Evolutionary conservation across 2,113 vertebrate genomes (phyloP).

Genomic region (Ceyx margarethae): DNA sequence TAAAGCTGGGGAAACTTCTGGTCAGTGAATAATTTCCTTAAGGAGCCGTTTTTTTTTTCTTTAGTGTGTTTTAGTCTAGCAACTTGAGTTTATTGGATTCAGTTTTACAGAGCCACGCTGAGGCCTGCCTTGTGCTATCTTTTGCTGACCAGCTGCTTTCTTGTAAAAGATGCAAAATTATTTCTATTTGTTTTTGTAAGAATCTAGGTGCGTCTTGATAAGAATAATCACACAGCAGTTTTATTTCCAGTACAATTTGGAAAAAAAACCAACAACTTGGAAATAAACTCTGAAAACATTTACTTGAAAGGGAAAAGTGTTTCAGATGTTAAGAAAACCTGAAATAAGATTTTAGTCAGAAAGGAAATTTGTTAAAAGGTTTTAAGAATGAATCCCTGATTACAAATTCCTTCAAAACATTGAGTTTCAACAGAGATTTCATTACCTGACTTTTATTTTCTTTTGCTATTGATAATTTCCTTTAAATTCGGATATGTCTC

Average conservation of each 20-base stretch:
- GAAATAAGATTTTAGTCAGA: background rate
- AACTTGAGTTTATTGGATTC: background rate
- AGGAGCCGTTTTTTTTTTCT: background rate
- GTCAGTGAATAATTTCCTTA: background rate
- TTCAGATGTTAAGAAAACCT: background rate
- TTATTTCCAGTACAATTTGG: background rate
- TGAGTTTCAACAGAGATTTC: conserved; percentile 23
- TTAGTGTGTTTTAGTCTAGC: background rate
- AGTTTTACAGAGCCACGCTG: background rate
- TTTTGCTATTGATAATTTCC: conserved; percentile 58
- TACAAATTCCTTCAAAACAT: conserved; percentile 26
- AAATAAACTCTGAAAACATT: background rate
- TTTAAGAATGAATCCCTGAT: conserved; percentile 3
- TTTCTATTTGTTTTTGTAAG: background rate
- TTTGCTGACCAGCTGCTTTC: background rate
- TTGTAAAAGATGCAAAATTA: background rate
- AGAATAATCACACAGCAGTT: background rate
- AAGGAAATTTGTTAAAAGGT: background rate
- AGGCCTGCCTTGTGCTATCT: background rate
- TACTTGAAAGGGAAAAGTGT: background rate
- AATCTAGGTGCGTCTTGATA: background rate
- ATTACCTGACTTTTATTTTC: conserved; percentile 33
- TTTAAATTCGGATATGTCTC: conserved; percentile 60
- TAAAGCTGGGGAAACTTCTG: background rate
- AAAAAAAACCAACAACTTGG: background rate